A percentile compares a stretch with the other conserved stretches of the same genome.
Evolutionary conservation across 2,888 invertebrate species (phyloP).

Genomic region (Nysson spinosus): DNA sequence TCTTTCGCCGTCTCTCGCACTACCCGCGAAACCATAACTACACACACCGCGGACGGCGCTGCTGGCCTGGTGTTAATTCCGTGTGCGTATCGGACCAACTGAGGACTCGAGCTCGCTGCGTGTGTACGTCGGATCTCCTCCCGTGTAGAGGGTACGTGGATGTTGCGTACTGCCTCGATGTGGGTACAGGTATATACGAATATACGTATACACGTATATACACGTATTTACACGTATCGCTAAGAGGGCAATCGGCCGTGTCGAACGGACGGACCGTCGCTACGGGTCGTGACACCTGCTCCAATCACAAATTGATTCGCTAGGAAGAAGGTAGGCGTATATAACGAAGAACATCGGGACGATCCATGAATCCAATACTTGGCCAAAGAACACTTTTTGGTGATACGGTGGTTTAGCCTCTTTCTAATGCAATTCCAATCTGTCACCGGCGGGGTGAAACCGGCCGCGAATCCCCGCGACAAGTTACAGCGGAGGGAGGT

Average conservation of each 20-base stretch:
- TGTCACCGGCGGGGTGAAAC: too few species aligned
- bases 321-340: constrained; percentile 4
- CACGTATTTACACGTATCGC: too few species aligned
- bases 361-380: neutral
- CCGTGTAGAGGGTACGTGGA: neutral
- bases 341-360: neutral
- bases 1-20: constrained; percentile 42
- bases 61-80: constrained; percentile 26
- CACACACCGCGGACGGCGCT: constrained; percentile 39
- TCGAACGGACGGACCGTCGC: neutral
- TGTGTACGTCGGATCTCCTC: neutral
- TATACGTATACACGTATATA: too few species aligned
- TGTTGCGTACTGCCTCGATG: too few species aligned
- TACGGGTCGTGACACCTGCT: constrained; percentile 32
- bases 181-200: too few species aligned
- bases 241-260: constrained; percentile 8
- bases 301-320: constrained; percentile 35
- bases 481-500: constrained; percentile 44
- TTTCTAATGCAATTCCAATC: too few species aligned
- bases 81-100: constrained; percentile 20
- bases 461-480: constrained; percentile 46
- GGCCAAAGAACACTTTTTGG: neutral
- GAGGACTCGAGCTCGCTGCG: neutral
- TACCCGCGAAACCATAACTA: constrained; percentile 57
- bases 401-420: too few species aligned